These are phyloP conservation scores for Entomyzon cyanotis DNA, from an alignment of 2,113 vertebrate species.

Conservation along the genomic window DNA sequence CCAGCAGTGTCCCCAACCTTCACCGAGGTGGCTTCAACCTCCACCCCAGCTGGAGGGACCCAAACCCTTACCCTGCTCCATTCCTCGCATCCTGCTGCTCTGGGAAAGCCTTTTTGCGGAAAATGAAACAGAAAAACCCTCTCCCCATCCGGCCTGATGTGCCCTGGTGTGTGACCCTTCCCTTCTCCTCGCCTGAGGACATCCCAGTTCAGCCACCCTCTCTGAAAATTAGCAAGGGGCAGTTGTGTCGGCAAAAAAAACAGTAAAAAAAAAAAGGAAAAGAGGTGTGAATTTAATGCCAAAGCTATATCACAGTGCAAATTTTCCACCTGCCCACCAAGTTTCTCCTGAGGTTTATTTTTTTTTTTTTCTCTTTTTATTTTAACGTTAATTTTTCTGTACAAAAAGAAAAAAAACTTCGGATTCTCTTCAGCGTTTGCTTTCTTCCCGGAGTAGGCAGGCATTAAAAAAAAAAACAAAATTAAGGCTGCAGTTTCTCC, in stretches of 20 bases:
- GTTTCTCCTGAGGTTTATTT: constrained; percentile 58
- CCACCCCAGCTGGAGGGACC: neutral
- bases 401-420: neutral
- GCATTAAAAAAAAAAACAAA: neutral
- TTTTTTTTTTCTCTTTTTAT: neutral
- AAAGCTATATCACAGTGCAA: constrained; percentile 74
- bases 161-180: neutral
- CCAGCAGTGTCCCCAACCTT: neutral
- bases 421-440: neutral
- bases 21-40: neutral
- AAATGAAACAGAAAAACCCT: neutral
- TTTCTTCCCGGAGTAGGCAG: constrained; percentile 10
- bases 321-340: constrained; percentile 72
- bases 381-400: neutral
- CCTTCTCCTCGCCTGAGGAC: neutral
- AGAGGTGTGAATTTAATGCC: constrained; percentile 36
- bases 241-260: neutral
- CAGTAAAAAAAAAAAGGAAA: neutral
- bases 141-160: neutral
- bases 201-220: neutral
- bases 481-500: constrained; percentile 63
- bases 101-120: neutral
- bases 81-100: neutral
- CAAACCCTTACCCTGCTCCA: neutral
- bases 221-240: constrained; percentile 18